Conservation (phyloP, 1,140 invertebrate species). For the Leptinotarsa lineolata region DNA sequence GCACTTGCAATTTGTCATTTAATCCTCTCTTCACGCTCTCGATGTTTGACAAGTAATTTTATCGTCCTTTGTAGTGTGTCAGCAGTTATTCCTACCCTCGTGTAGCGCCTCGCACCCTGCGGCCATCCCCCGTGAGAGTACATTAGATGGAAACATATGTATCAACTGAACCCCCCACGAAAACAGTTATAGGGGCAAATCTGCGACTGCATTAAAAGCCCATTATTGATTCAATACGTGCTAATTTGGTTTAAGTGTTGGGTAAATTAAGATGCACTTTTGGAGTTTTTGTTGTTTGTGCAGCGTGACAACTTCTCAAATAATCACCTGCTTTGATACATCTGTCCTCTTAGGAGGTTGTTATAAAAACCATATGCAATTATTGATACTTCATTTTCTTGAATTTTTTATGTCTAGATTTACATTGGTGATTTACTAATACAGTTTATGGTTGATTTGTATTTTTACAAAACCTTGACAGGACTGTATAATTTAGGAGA, state of each 20-base stretch:
- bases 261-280: conserved; percentile 31
- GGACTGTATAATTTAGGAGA: no score
- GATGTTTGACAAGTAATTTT: conserved; percentile 48
- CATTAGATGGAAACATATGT: conserved; percentile 48
- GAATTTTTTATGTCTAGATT: no score
- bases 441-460: no score
- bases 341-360: not conserved
- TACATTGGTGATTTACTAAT: no score
- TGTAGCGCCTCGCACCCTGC: not conserved
- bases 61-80: conserved; percentile 27
- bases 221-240: conserved; percentile 47
- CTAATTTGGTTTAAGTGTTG: conserved; percentile 43
- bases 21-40: conserved; percentile 50
- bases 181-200: conserved; percentile 41
- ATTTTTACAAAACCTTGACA: no score
- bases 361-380: no score
- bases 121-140: conserved; percentile 36
- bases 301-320: not conserved
- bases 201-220: conserved; percentile 47
- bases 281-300: not conserved
- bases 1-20: conserved; percentile 48
- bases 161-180: conserved; percentile 41
- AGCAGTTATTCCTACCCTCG: conserved; percentile 12
- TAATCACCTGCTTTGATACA: not conserved
- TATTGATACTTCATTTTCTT: no score